Evolutionary conservation across 2,888 invertebrate species (phyloP).

Genomic region (Ornithoptera priamus): DNA sequence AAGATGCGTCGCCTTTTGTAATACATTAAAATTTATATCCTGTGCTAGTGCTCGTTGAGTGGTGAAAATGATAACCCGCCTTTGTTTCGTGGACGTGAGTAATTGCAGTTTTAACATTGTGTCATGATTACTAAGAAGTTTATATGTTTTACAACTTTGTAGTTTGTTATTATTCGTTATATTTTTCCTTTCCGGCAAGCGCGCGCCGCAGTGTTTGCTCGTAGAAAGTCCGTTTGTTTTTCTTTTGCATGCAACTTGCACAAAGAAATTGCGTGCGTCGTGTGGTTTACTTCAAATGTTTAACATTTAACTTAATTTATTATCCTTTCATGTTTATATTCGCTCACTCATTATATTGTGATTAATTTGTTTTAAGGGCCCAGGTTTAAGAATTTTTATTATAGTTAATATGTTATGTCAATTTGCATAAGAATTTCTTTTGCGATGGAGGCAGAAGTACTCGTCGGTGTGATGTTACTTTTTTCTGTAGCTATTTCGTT

Average conservation of each 20-base stretch:
- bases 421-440: too few species aligned
- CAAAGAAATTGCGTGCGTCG: conserved; percentile 44
- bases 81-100: conserved; percentile 53
- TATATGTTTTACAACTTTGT: background rate
- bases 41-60: conserved; percentile 37
- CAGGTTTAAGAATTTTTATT: too few species aligned
- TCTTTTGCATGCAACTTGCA: conserved; percentile 32
- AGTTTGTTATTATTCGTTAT: background rate
- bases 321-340: too few species aligned
- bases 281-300: conserved; percentile 30
- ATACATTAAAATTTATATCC: conserved; percentile 38
- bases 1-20: conserved; percentile 45
- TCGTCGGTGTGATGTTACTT: too few species aligned
- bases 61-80: conserved; percentile 47
- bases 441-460: too few species aligned
- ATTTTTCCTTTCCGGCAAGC: too few species aligned
- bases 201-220: conserved; percentile 2
- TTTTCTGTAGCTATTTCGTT: too few species aligned
- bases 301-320: background rate
- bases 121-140: conserved; percentile 6
- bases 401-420: too few species aligned
- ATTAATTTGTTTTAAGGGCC: too few species aligned
- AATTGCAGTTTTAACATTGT: conserved; percentile 11
- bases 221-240: conserved; percentile 33
- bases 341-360: too few species aligned